These are phyloP conservation scores for Ataeniobius toweri DNA, from an alignment of 2,797 vertebrate genomes.

Conservation along the genomic window DNA sequence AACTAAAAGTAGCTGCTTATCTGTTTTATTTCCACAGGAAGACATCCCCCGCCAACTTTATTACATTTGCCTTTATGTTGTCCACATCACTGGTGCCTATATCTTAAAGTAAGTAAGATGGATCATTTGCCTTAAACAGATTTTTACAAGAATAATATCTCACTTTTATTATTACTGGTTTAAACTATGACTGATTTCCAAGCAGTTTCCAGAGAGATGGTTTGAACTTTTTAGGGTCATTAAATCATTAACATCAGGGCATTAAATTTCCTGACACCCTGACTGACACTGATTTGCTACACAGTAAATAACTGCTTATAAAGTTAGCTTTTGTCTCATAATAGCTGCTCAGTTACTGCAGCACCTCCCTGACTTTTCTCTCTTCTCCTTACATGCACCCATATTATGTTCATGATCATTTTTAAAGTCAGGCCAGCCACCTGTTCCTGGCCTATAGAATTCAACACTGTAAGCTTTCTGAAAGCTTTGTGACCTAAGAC, in stretches of 20 bases:
- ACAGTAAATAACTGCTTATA: background rate
- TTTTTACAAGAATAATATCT: background rate
- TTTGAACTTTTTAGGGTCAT: background rate
- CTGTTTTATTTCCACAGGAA: slow-evolving; percentile 72
- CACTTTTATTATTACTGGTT: background rate
- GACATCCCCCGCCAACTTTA: slow-evolving; percentile 88
- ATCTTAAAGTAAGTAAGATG: slow-evolving; percentile 84
- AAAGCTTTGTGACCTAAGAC: background rate
- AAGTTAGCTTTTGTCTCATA: background rate
- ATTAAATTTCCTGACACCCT: background rate
- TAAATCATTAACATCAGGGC: background rate
- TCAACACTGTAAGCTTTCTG: background rate
- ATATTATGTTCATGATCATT: background rate
- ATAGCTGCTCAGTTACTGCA: background rate
- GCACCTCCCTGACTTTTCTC: background rate
- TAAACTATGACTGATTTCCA: background rate
- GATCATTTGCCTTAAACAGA: background rate
- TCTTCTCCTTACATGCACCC: background rate
- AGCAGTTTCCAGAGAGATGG: background rate
- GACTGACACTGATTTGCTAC: background rate
- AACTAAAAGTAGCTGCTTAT: background rate
- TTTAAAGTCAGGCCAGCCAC: background rate
- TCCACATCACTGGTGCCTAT: slow-evolving; percentile 88
- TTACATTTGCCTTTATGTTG: slow-evolving; percentile 88
- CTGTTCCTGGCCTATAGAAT: background rate